phyloP scores from a whole-genome alignment of 2,797 vertebrate genomes.

The Chiloscyllium punctatum region DNA sequence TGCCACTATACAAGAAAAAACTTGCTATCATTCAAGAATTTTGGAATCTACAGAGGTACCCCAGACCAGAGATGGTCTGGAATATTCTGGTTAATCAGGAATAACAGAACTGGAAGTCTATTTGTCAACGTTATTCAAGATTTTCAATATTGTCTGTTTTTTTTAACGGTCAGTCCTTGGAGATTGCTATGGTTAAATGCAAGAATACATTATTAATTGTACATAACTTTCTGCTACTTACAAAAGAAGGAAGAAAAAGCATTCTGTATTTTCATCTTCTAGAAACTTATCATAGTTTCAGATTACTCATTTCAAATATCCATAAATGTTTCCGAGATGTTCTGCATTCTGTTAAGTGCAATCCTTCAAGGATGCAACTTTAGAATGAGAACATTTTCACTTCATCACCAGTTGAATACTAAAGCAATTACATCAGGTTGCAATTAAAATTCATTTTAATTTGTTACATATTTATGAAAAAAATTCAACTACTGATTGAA shows the following conservation, averaged over 20 bases:
- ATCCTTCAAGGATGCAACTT: neutral
- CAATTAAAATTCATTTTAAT: neutral
- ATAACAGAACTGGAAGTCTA: neutral
- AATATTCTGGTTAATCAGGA: slow-evolving; percentile 19
- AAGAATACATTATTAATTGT: neutral
- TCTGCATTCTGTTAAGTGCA: neutral
- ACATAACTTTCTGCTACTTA: neutral
- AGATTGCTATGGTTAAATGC: neutral
- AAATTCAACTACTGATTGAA: neutral
- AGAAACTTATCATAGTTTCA: neutral
- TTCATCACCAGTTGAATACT: neutral
- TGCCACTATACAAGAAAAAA: neutral
- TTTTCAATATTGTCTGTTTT: slow-evolving; percentile 1
- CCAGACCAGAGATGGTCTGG: neutral
- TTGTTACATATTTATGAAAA: neutral
- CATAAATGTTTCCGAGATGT: neutral
- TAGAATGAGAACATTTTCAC: neutral
- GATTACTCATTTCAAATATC: neutral
- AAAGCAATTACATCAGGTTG: neutral
- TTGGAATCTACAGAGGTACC: neutral
- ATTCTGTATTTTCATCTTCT: neutral
- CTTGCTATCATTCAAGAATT: neutral
- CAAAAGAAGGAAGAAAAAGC: neutral
- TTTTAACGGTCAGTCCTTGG: neutral
- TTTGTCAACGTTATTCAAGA: neutral